Evolutionary conservation across 2,113 vertebrate genomes (phyloP), one percentile per base, ranked within the genome.

Genomic region (Cynocephalus volans): DNA sequence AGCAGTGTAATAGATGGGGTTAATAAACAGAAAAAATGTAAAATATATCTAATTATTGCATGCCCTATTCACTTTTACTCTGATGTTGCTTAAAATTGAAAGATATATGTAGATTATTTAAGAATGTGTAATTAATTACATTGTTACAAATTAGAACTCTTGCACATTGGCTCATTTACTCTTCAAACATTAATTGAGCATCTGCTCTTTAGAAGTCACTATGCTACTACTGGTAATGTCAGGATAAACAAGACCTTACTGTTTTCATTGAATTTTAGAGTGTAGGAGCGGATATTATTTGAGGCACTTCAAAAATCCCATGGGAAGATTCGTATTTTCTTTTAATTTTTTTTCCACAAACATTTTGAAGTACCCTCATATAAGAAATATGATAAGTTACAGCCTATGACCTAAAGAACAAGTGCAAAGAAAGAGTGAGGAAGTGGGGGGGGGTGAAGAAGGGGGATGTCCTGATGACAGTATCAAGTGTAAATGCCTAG

Each of bases 61-160:
- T 79, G 62, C 8, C 12, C 54, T 92, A 77, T 70, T 96, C 31
- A 64, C 48, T 60, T 95, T 10, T 65, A 77, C 1, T 92, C 18
- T 64, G 13, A 45, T 81, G 1, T 88, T 86, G 60, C 58, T 18
- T 84, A 88, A 91, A 24, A 64, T 82, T 41, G 31, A 48, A 52
- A 21, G 4, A 41, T 52, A 50, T 11, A 73, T 36, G 65, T 80
- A 69, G 3, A 33, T 69, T 86, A 82, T 72, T 93, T 7, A 80
- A 52, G 45, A 94, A 86, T 77, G 52, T 90, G n/a, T 48, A 54
- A 95, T 15, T 81, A 93, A 90, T 76, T 88, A 69, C 12, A 80
- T 50, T 12, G 1, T 90, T 60, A 72, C 83, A 90, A 94, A 79
- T 73, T 72, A 69, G 33, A 28, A 6, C 19, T 88, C 36, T 90